Evolutionary conservation across 2,888 invertebrate genomes (phyloP).

Genomic region (Augiades crinisus): DNA sequence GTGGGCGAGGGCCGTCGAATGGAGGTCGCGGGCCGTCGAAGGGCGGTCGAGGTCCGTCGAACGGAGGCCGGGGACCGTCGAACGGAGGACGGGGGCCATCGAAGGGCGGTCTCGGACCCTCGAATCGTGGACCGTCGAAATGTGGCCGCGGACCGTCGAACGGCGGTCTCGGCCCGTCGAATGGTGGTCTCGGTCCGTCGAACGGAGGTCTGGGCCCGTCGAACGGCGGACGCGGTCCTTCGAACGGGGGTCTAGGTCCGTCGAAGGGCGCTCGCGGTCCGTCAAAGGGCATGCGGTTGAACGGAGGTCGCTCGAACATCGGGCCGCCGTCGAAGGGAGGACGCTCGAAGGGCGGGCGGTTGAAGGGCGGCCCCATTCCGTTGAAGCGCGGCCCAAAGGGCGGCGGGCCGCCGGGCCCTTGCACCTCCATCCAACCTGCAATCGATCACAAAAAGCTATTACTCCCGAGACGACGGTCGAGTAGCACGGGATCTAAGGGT

Average conservation of each 20-base stretch:
- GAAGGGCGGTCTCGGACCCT: slow-evolving; percentile 40
- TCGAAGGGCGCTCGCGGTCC: slow-evolving; percentile 48
- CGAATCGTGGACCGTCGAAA: slow-evolving; percentile 44
- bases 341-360: slow-evolving; percentile 52
- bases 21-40: slow-evolving; percentile 43
- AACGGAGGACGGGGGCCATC: slow-evolving; percentile 54
- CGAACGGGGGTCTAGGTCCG: slow-evolving; percentile 54
- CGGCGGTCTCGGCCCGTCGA: slow-evolving; percentile 44
- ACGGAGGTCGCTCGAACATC: slow-evolving; percentile 48
- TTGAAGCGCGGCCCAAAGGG: slow-evolving; percentile 69
- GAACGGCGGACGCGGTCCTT: slow-evolving; percentile 48
- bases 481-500: slow-evolving; percentile 9
- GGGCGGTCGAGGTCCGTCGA: slow-evolving; percentile 46
- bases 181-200: slow-evolving; percentile 47
- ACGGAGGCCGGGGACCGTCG: slow-evolving; percentile 48
- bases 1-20: slow-evolving; percentile 43
- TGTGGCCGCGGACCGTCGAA: slow-evolving; percentile 45
- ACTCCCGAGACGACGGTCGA: neutral
- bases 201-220: slow-evolving; percentile 49
- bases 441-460: slow-evolving; percentile 29
- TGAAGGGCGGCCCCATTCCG: slow-evolving; percentile 51
- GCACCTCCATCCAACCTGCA: slow-evolving; percentile 74
- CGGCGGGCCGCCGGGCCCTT: slow-evolving; percentile 44
- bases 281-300: slow-evolving; percentile 54
- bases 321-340: slow-evolving; percentile 52